Conservation (phyloP, 2,888 invertebrate genomes). For the Helobdella robusta region DNA sequence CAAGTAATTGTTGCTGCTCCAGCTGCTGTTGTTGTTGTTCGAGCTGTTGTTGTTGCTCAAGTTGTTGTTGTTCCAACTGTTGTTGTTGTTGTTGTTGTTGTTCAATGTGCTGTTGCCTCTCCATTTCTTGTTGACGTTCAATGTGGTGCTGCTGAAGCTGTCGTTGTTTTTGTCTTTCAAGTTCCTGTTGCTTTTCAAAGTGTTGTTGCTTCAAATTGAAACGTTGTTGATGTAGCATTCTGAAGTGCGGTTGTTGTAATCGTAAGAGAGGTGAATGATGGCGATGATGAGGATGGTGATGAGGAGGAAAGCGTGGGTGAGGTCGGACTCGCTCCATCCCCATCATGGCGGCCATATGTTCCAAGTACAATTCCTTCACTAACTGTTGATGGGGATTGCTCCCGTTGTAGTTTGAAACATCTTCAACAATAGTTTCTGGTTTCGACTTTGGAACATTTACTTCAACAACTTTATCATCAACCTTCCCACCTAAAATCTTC, state of each 20-base stretch:
- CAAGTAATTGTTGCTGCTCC: too few relatives aligned
- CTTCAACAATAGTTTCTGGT: not conserved
- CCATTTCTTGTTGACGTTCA: too few relatives aligned
- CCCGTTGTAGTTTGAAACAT: not conserved
- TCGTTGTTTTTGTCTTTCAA: too few relatives aligned
- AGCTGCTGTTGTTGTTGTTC: too few relatives aligned
- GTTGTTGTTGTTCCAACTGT: too few relatives aligned
- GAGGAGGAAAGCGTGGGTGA: constrained; percentile 7
- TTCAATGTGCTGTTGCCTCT: too few relatives aligned
- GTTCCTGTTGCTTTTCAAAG: too few relatives aligned
- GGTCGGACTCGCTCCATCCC: constrained; percentile 8
- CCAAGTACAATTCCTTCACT: constrained; percentile 14
- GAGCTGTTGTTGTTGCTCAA: too few relatives aligned
- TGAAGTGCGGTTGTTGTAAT: constrained; percentile 13
- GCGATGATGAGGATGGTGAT: not conserved
- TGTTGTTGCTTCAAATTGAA: constrained; percentile 3
- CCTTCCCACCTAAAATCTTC: constrained; percentile 33
- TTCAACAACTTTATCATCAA: constrained; percentile 15
- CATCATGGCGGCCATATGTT: constrained; percentile 22
- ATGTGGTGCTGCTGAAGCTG: too few relatives aligned
- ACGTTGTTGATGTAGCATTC: constrained; percentile 1
- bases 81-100: too few relatives aligned
- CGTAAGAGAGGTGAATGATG: not conserved
- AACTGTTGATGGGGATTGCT: constrained; percentile 17
- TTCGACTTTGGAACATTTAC: not conserved